A percentile compares a stretch with the other conserved stretches of the same genome.
These are phyloP conservation scores for Crossoptilon crossoptilon DNA, from an alignment of 2,797 vertebrate species.

Conservation along the genomic window DNA sequence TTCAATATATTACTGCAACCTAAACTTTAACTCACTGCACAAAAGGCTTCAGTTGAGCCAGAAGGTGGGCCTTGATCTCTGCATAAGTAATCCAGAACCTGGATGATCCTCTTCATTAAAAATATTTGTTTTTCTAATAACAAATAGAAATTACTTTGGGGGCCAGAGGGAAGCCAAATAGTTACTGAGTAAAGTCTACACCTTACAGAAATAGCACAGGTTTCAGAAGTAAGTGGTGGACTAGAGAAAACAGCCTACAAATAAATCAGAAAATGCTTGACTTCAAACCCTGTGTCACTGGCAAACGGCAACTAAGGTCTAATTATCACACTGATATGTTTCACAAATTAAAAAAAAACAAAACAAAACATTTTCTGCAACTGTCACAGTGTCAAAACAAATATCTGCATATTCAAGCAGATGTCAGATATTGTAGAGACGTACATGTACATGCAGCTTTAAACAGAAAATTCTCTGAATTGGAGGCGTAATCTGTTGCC, in stretches of 20 bases:
- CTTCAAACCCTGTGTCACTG: slow-evolving; percentile 20
- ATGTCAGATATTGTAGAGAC: slow-evolving; percentile 53
- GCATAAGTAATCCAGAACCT: not conserved
- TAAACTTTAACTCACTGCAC: too few species aligned
- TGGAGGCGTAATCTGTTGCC: slow-evolving; percentile 30
- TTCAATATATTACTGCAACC: not conserved
- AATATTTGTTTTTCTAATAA: not conserved
- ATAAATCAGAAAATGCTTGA: not conserved
- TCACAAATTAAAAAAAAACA: not conserved
- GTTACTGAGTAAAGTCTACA: not conserved
- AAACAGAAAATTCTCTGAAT: slow-evolving; percentile 62
- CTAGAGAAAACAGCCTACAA: not conserved
- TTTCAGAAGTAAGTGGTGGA: not conserved
- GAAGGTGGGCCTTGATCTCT: not conserved
- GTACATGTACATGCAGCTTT: slow-evolving; percentile 40
- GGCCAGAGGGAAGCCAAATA: not conserved
- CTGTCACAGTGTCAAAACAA: slow-evolving; percentile 71
- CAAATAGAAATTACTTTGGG: not conserved
- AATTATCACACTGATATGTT: slow-evolving; percentile 56
- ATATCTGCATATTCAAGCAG: slow-evolving; percentile 65
- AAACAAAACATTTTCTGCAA: slow-evolving; percentile 34
- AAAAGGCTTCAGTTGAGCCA: too few species aligned
- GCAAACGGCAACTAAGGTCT: slow-evolving; percentile 63
- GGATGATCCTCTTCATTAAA: not conserved
- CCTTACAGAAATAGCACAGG: not conserved